Base-by-base conservation (phyloP, 2,888 invertebrate species). In the Hofmannophila pseudospretella region DNA sequence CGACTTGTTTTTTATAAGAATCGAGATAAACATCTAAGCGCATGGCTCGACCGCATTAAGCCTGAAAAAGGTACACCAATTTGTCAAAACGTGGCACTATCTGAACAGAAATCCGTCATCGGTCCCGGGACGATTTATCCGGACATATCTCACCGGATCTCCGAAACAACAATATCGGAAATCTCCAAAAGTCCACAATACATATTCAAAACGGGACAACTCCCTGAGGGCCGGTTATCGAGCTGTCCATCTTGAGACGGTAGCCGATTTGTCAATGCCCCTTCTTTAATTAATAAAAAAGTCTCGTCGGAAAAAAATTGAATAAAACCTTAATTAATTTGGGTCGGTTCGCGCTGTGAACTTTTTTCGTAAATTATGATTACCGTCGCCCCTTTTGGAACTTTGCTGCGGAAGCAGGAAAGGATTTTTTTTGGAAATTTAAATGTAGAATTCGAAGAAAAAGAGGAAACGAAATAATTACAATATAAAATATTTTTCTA, bases 251-350 rank as follows among this genome's bases (percentile, higher is more conserved):
- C 82, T 75, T 36, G 52, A 57, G 68, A 61, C 79, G 67, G 81
- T 74, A 78, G 80, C 76, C 81, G 74, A 84, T 86, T 84, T 82
- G 81, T 86, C 84, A 86, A 82, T 81, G 79, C 75, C 67, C 69
- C 67, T 53, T 67, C 72, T 60, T 76, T 85, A 84, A 85, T 86
- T 82, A 85, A 85, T 84, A 84, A 84, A 82, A 36, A 39, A 41
- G 36, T 27, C 61, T 60, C 56, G 54, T 52, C 54, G 50, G 52
- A 57, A 72, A 79, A 72, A 75, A 79, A 78, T 67, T 72, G 70
- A 76, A 74, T 73, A 72, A 76, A 73, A 71, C 63, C 70, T 68
- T 80, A 84, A 84, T 85, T 81, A 84, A 82, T 84, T 80, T 63
- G 67, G 70, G 66, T 59, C 51, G 56, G 60, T 40, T 42, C 57